phyloP scores from a whole-genome alignment of 1,140 invertebrate species.

The Dolichoris vasculosae region DNA sequence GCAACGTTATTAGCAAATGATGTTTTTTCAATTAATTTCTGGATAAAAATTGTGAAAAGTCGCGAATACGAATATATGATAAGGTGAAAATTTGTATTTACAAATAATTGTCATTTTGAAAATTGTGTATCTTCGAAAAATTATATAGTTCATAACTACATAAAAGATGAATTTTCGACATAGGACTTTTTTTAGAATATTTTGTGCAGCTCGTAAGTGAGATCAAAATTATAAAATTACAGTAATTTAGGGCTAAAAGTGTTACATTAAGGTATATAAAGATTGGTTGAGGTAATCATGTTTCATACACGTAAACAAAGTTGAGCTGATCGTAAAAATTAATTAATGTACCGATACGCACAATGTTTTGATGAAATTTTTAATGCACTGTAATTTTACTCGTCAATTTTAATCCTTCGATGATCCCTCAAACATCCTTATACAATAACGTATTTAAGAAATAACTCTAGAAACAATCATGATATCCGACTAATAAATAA shows the following conservation, averaged over 20 bases:
- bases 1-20: neutral
- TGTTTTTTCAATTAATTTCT: neutral
- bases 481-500: neutral
- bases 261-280: constrained; percentile 8
- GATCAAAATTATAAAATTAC: constrained; percentile 33
- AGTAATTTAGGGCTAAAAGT: constrained; percentile 23
- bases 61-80: neutral
- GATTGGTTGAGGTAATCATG: constrained; percentile 8
- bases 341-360: constrained; percentile 57
- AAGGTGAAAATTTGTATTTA: neutral
- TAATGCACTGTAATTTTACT: constrained; percentile 8
- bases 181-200: neutral
- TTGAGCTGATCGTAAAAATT: constrained; percentile 61
- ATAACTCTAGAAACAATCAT: neutral
- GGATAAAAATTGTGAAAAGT: neutral
- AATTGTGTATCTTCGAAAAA: neutral
- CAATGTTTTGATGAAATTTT: constrained; percentile 8
- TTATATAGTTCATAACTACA: neutral
- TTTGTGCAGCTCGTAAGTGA: neutral
- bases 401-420: neutral
- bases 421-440: neutral
- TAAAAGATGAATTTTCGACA: neutral
- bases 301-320: constrained; percentile 64
- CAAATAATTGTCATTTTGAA: neutral
- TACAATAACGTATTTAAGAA: neutral